These are phyloP conservation scores for Trachymyrmex septentrionalis DNA, from an alignment of 1,140 invertebrate species.

Conservation along the genomic window DNA sequence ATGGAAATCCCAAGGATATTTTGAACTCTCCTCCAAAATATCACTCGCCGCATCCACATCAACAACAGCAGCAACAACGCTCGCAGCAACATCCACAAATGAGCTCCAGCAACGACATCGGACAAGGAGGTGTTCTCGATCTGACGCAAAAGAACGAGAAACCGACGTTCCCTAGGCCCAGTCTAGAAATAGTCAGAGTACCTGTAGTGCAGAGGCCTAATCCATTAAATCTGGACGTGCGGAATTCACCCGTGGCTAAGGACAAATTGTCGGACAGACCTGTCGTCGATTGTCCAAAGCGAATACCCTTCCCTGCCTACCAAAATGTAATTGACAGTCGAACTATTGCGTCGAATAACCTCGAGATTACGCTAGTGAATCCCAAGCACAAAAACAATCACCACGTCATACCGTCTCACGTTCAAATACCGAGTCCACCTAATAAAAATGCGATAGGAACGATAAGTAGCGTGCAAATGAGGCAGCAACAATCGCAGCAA, in stretches of 20 bases:
- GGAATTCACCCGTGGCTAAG: constrained; percentile 63
- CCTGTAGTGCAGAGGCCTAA: constrained; percentile 84
- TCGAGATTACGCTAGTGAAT: constrained; percentile 85
- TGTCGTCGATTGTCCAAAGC: constrained; percentile 48
- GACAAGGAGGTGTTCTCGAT: constrained; percentile 79
- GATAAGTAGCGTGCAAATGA: constrained; percentile 63
- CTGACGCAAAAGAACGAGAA: constrained; percentile 80
- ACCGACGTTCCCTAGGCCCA: constrained; percentile 79
- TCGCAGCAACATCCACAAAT: constrained; percentile 42
- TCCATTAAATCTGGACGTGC: constrained; percentile 81
- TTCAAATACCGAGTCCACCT: constrained; percentile 76
- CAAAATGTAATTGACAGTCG: constrained; percentile 82
- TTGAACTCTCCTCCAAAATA: constrained; percentile 86
- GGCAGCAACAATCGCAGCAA: constrained; percentile 52
- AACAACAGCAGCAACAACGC: constrained; percentile 50
- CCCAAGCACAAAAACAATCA: constrained; percentile 77
- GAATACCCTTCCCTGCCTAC: constrained; percentile 70
- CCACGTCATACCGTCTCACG: constrained; percentile 52
- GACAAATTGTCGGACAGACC: constrained; percentile 59
- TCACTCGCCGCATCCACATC: constrained; percentile 61
- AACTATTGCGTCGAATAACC: constrained; percentile 84
- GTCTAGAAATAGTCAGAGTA: constrained; percentile 84
- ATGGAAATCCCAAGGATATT: constrained; percentile 91
- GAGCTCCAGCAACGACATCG: constrained; percentile 40
- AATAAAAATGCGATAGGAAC: constrained; percentile 65